Evolutionary conservation across 2,888 invertebrate species (phyloP).

Genomic region (Leucania comma): DNA sequence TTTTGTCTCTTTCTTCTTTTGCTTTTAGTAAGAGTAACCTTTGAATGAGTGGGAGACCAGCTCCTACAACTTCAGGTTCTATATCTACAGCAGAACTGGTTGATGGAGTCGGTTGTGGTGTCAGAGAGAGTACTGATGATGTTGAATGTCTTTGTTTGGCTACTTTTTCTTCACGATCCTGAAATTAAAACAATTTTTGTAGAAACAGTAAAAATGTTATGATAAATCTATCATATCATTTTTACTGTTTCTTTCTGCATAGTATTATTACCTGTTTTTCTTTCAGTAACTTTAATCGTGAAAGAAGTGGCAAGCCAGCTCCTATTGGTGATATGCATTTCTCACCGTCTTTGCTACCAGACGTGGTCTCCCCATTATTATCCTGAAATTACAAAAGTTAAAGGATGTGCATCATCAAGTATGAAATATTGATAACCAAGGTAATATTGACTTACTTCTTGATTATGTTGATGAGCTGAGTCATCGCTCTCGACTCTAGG

Average conservation of each 20-base stretch:
- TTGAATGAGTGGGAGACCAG: conserved; percentile 94
- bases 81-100: conserved; percentile 90
- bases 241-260: too few species aligned
- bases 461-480: conserved; percentile 84
- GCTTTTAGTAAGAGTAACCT: conserved; percentile 94
- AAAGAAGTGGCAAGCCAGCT: conserved; percentile 95
- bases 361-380: conserved; percentile 82
- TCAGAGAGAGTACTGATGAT: conserved; percentile 81
- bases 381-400: conserved; percentile 74
- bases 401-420: not conserved
- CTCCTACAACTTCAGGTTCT: conserved; percentile 92
- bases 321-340: conserved; percentile 94
- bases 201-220: not conserved
- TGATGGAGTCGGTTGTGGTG: conserved; percentile 91
- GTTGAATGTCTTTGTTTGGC: conserved; percentile 85
- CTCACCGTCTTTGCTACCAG: conserved; percentile 88
- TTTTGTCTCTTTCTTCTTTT: conserved; percentile 92
- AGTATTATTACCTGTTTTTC: conserved; percentile 93
- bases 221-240: too few species aligned
- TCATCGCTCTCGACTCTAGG: conserved; percentile 94
- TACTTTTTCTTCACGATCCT: conserved; percentile 90
- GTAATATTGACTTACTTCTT: conserved; percentile 65
- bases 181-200: conserved; percentile 32
- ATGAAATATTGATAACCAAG: not conserved
- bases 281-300: conserved; percentile 94